A percentile compares a stretch with the other conserved stretches of the same genome.
phyloP scores from a whole-genome alignment of 1,140 invertebrate species.

The Hirudo medicinalis region DNA sequence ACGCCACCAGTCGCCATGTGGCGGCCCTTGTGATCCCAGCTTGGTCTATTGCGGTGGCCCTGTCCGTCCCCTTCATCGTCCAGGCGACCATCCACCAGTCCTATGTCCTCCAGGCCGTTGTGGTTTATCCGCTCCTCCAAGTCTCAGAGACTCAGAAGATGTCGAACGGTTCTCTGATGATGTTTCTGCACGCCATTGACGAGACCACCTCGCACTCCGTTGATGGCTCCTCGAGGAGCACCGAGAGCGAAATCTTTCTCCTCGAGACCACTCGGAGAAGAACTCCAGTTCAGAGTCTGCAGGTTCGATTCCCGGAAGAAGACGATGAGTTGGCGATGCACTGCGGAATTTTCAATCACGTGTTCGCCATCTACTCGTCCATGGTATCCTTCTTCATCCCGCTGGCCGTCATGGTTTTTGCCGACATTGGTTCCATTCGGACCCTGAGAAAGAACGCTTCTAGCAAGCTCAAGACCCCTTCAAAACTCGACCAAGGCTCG shows the following conservation, averaged over 20 bases:
- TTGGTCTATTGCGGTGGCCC: slow-evolving; percentile 17
- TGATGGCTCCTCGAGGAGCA: background rate
- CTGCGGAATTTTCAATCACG: slow-evolving; percentile 29
- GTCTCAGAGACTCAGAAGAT: background rate
- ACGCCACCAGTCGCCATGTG: slow-evolving; percentile 11
- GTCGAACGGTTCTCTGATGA: background rate
- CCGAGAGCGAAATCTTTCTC: background rate
- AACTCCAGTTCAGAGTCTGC: background rate
- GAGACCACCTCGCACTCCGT: background rate
- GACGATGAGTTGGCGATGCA: background rate
- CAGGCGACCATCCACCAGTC: slow-evolving; percentile 14
- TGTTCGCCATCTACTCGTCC: slow-evolving; percentile 63
- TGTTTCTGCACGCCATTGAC: background rate
- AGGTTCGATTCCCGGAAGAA: no score
- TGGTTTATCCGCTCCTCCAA: background rate
- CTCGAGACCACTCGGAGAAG: background rate
- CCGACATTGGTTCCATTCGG: slow-evolving; percentile 50
- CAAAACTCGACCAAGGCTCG: no score
- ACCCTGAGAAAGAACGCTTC: slow-evolving; percentile 23
- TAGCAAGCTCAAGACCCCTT: no score
- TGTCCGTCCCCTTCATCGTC: slow-evolving; percentile 19
- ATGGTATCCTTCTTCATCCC: slow-evolving; percentile 95
- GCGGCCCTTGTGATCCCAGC: slow-evolving; percentile 16
- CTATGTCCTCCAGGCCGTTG: background rate
- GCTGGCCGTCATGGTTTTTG: slow-evolving; percentile 80